phyloP scores from a whole-genome alignment of 2,797 vertebrate species.

The Adelosebastes latens region DNA sequence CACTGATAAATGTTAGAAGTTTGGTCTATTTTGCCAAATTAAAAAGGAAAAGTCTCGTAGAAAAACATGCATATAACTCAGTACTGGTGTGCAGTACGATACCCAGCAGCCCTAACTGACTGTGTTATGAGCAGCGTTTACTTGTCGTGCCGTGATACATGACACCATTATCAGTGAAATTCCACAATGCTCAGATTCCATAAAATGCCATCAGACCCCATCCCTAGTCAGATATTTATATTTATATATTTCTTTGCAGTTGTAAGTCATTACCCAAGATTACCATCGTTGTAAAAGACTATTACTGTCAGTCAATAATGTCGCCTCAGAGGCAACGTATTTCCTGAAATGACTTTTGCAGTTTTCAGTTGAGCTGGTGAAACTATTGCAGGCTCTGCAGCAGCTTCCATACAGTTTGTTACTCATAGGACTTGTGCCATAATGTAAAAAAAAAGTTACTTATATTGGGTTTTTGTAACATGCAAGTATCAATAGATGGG shows the following conservation, averaged over 20 bases:
- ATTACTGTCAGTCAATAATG: neutral
- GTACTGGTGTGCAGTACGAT: neutral
- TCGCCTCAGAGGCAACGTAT: slow-evolving; percentile 3
- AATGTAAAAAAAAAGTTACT: neutral
- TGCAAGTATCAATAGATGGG: neutral
- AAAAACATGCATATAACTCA: neutral
- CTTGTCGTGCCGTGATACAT: neutral
- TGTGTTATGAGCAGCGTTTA: neutral
- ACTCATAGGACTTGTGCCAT: neutral
- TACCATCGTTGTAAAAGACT: neutral
- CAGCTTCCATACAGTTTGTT: neutral
- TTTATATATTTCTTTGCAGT: neutral
- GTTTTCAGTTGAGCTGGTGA: neutral
- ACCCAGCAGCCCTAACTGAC: neutral
- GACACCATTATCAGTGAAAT: neutral
- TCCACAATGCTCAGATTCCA: neutral
- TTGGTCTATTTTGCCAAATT: neutral
- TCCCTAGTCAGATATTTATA: neutral
- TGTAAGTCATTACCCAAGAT: neutral
- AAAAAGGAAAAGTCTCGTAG: neutral
- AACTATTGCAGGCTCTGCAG: neutral
- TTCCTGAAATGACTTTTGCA: slow-evolving; percentile 12
- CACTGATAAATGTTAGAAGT: neutral
- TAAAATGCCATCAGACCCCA: neutral
- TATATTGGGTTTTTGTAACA: neutral